phyloP scores from a whole-genome alignment of 2,113 vertebrate species.

The Alectura lathami region DNA sequence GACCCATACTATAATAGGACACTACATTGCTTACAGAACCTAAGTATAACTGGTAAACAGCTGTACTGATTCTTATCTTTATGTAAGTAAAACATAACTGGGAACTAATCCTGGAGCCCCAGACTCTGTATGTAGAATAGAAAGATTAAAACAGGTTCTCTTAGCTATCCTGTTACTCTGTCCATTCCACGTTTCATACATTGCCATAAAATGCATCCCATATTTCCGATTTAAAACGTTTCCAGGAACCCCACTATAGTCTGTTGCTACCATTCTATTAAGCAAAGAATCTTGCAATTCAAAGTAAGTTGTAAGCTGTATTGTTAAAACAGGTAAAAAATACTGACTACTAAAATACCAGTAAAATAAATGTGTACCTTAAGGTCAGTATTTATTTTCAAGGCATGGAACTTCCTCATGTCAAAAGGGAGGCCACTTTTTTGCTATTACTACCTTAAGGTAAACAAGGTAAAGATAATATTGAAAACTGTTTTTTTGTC shows the following conservation, averaged over 20 bases:
- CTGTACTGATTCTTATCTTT: neutral
- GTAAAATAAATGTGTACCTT: neutral
- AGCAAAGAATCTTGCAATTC: neutral
- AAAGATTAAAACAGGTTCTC: neutral
- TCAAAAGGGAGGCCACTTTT: neutral
- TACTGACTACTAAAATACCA: neutral
- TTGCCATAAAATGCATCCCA: neutral
- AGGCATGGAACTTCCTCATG: neutral
- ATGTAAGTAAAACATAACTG: neutral
- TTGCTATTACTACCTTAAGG: neutral
- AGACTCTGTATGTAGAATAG: neutral
- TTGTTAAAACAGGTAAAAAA: too few species aligned
- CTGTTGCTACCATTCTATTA: neutral
- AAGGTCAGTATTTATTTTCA: neutral
- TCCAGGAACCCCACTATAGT: neutral
- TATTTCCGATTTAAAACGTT: neutral
- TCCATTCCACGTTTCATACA: neutral
- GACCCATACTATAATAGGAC: accelerated
- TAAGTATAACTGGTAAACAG: neutral
- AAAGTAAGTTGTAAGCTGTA: neutral
- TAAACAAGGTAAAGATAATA: neutral
- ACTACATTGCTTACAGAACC: too few species aligned
- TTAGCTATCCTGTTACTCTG: neutral
- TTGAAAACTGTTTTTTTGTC: neutral
- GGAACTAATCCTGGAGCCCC: neutral